A percentile compares a stretch with the other conserved stretches of the same genome.
Evolutionary conservation across 2,113 vertebrate genomes (phyloP).

Genomic region (Kryptolebias marmoratus): DNA sequence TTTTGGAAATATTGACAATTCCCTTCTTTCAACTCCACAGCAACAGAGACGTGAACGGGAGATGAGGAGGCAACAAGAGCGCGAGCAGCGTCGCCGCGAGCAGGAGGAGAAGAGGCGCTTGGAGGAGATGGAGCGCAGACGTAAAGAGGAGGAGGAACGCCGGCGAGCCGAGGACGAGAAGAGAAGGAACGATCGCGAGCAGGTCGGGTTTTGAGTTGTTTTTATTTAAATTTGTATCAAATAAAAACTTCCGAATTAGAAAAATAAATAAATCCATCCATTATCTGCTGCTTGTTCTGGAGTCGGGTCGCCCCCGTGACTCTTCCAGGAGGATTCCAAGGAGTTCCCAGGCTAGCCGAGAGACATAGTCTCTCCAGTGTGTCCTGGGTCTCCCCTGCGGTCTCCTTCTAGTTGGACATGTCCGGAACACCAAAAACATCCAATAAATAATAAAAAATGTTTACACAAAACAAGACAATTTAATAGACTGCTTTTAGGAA

Average conservation of each 20-base stretch:
- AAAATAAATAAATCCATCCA: too few relatives aligned
- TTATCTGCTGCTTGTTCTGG: too few relatives aligned
- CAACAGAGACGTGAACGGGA: constrained; percentile 98
- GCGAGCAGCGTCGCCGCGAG: constrained; percentile 93
- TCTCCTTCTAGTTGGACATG: too few relatives aligned
- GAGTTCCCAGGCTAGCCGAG: too few relatives aligned
- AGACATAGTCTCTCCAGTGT: too few relatives aligned
- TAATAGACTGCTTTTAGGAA: too few relatives aligned
- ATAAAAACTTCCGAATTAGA: too few relatives aligned
- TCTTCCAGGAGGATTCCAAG: too few relatives aligned
- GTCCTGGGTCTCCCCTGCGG: too few relatives aligned
- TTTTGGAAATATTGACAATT: neutral
- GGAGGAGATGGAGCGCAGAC: constrained; percentile 93
- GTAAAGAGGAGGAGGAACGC: constrained; percentile 96
- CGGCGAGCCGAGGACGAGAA: constrained; percentile 95
- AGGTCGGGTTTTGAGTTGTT: constrained; percentile 79
- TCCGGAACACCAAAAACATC: too few relatives aligned
- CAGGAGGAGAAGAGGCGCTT: constrained; percentile 94
- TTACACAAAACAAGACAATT: too few relatives aligned
- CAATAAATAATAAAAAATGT: neutral
- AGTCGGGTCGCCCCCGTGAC: too few relatives aligned
- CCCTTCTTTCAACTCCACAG: constrained; percentile 61
- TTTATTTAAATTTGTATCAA: neutral
- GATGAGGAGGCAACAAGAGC: constrained; percentile 95
- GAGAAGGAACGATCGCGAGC: constrained; percentile 94